phyloP scores from a whole-genome alignment of 2,113 vertebrate species.

The Callospermophilus lateralis region DNA sequence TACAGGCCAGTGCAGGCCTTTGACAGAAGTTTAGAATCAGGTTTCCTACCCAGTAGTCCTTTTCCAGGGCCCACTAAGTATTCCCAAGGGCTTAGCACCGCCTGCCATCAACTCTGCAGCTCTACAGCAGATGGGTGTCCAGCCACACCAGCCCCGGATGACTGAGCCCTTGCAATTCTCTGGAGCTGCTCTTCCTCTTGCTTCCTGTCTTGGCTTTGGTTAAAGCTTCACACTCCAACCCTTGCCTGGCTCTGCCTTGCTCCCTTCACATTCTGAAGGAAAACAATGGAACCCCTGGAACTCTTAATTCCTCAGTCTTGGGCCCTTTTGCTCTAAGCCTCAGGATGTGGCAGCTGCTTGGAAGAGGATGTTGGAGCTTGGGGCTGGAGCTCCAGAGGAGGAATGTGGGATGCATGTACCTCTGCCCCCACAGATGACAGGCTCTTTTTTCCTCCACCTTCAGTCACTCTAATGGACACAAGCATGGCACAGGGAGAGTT shows the following conservation, averaged over 20 bases:
- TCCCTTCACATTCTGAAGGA: neutral
- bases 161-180: neutral
- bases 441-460: slow-evolving; percentile 17
- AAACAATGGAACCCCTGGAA: too few relatives aligned
- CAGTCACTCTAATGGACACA: slow-evolving; percentile 89
- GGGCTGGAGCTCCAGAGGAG: neutral
- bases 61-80: neutral
- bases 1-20: neutral
- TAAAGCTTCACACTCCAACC: neutral
- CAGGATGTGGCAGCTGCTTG: neutral
- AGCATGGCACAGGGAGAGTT: slow-evolving; percentile 87
- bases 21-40: neutral
- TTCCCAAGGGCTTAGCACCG: neutral
- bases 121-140: neutral
- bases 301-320: neutral
- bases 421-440: slow-evolving; percentile 35
- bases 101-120: neutral
- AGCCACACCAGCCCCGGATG: neutral
- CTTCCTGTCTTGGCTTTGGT: neutral
- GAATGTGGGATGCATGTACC: neutral
- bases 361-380: neutral
- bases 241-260: neutral
- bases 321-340: neutral
- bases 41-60: neutral
- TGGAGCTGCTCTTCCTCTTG: neutral